Base-by-base conservation (phyloP, 2,797 vertebrate genomes). In the Phaenicophaeus curvirostris region DNA sequence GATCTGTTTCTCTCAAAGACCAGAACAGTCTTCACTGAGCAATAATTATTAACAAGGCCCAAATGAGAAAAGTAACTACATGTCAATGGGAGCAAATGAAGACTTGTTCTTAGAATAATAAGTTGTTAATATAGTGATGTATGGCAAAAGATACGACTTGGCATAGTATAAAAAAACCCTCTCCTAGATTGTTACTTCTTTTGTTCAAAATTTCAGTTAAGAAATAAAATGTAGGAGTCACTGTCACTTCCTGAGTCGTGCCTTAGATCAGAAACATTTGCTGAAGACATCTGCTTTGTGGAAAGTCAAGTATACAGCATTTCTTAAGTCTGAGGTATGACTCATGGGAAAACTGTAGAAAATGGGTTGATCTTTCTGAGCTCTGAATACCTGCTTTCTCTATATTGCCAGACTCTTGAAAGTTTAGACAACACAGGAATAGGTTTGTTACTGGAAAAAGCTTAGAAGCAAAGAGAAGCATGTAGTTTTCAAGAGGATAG, bases 251-350 rank as follows among this genome's bases (percentile, higher is more conserved):
- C 76, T 2, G 17, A 94, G 57, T 88, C 3, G 0, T 90, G 80
- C 28, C 58, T 84, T 75, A 82, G 71, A 75, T 68, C 76, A 93
- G 88, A 95, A 88, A 75, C 57, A 55, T 75, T 94, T 93, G 79
- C 54, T 75, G 67, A 84, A 92, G 69, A 87, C 58, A 85, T 86
- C 74, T 95, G 90, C n/a, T 79, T 76, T 87, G 61, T 93, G 67
- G 20, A 39, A 95, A 96, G 73, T 51, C 19, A 90, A 68, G 20
- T 48, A 11, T 50, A 65, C 5, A 74, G 51, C 31, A n/a, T 65
- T 58, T 66, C 8, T 76, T 8, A 82, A 77, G n/a, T 53, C 66
- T 86, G 67, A 90, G 54, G 31, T 51, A 48, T 87, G 83, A 91
- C 58, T 88, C 66, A 86, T 55, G 41, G 54, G 11, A 91, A 73